Conservation (phyloP, 2,888 invertebrate genomes). For the Phrixothrix hirtus region DNA sequence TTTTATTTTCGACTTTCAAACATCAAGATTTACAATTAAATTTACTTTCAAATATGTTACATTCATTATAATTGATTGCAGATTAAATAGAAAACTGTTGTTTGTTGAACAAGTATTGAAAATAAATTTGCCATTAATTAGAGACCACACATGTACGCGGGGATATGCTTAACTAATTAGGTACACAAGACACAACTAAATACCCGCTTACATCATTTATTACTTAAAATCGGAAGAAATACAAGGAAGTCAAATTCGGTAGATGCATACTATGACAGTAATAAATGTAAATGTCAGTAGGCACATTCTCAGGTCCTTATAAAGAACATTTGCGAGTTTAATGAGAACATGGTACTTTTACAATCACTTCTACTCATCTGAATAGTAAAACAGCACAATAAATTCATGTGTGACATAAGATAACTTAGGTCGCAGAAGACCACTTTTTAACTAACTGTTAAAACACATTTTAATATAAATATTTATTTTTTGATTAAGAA, state of each 20-base stretch:
- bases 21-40: background rate
- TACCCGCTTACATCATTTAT: background rate
- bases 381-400: slow-evolving; percentile 17
- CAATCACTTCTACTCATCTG: slow-evolving; percentile 19
- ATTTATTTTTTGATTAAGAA: too few species aligned
- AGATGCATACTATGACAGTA: background rate
- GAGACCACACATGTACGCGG: background rate
- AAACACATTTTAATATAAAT: too few species aligned
- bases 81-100: slow-evolving; percentile 7
- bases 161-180: slow-evolving; percentile 3
- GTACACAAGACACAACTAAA: slow-evolving; percentile 6
- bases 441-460: background rate
- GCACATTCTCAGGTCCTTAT: background rate
- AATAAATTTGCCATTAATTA: slow-evolving; percentile 15
- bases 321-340: slow-evolving; percentile 15
- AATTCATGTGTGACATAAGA: slow-evolving; percentile 12
- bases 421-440: slow-evolving; percentile 3
- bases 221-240: too few species aligned
- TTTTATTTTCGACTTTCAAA: slow-evolving; percentile 12
- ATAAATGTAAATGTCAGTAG: slow-evolving; percentile 1
- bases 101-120: slow-evolving; percentile 4
- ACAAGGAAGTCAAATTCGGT: background rate
- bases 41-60: background rate
- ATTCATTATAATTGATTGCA: background rate
- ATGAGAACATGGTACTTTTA: slow-evolving; percentile 12